Percentiles rank a stretch among this genome's conserved stretches.
Evolutionary conservation across 2,888 invertebrate species (phyloP).

Genomic region (Acanthococcus lagerstroemiae): DNA sequence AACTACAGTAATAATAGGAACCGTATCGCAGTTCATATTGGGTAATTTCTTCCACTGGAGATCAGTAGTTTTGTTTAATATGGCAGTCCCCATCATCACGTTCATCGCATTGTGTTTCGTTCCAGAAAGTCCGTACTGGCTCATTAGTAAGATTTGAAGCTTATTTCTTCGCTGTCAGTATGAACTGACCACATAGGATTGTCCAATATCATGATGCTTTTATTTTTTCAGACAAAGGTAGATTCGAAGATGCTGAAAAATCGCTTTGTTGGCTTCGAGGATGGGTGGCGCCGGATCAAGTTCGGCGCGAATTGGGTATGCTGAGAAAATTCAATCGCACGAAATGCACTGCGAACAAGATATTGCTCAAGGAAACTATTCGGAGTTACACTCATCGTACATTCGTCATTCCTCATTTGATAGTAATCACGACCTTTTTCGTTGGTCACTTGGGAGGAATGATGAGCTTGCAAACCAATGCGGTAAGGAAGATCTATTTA

Average conservation of each 20-base stretch:
- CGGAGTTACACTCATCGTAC: constrained; percentile 41
- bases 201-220: too few species aligned
- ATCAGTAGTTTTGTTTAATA: constrained; percentile 52
- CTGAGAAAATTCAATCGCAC: constrained; percentile 33
- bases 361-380: constrained; percentile 31
- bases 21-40: constrained; percentile 63
- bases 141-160: constrained; percentile 54
- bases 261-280: constrained; percentile 68
- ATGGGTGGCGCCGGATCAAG: constrained; percentile 54
- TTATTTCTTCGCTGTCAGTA: too few species aligned
- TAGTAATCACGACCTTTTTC: constrained; percentile 59
- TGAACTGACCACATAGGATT: too few species aligned
- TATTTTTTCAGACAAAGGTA: constrained; percentile 47
- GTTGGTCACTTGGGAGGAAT: constrained; percentile 66
- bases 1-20: constrained; percentile 62
- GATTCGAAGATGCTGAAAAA: constrained; percentile 55
- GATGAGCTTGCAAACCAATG: constrained; percentile 51
- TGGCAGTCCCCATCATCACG: constrained; percentile 45
- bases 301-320: constrained; percentile 47
- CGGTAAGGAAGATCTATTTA: too few species aligned
- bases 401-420: constrained; percentile 57
- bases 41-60: constrained; percentile 63
- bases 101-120: constrained; percentile 57
- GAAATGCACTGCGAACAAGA: constrained; percentile 29
- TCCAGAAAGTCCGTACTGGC: constrained; percentile 75